Evolutionary conservation across 2,797 vertebrate species (phyloP).

Genomic region (Sciurus carolinensis): DNA sequence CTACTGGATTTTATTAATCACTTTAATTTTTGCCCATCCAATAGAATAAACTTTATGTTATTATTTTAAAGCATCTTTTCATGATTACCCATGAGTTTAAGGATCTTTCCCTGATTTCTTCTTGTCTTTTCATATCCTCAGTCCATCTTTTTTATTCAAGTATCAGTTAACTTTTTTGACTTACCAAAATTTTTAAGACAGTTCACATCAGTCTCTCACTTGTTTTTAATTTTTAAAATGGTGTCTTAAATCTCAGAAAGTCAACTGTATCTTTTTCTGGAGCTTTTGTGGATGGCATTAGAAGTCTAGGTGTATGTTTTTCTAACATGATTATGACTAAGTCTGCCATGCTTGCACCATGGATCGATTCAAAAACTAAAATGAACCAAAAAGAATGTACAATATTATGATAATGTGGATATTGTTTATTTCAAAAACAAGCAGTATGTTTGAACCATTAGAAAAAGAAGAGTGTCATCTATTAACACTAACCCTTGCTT

Average conservation of each 20-base stretch:
- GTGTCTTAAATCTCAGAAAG: neutral
- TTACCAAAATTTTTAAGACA: constrained; percentile 11
- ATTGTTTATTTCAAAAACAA: neutral
- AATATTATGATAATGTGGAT: neutral
- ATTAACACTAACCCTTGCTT: neutral
- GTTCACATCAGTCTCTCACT: neutral
- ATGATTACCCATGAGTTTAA: constrained; percentile 16
- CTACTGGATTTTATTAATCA: neutral
- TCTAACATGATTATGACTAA: constrained; percentile 40
- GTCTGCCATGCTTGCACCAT: neutral
- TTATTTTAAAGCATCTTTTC: constrained; percentile 44
- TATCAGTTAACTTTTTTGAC: constrained; percentile 16
- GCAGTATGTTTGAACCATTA: neutral
- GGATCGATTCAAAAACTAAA: constrained; percentile 27
- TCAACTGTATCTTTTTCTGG: neutral
- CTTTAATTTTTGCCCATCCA: constrained; percentile 6
- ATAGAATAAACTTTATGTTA: neutral
- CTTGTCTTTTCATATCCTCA: neutral
- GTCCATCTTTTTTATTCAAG: neutral
- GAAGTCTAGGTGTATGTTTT: neutral
- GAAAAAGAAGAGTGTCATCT: neutral
- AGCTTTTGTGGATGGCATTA: neutral
- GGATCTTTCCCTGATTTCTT: neutral
- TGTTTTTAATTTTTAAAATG: constrained; percentile 34
- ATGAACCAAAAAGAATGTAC: neutral